A percentile compares a stretch with the other conserved stretches of the same genome.
Conservation (phyloP, 2,888 invertebrate species). For the Cryptophagus acutangulus region DNA sequence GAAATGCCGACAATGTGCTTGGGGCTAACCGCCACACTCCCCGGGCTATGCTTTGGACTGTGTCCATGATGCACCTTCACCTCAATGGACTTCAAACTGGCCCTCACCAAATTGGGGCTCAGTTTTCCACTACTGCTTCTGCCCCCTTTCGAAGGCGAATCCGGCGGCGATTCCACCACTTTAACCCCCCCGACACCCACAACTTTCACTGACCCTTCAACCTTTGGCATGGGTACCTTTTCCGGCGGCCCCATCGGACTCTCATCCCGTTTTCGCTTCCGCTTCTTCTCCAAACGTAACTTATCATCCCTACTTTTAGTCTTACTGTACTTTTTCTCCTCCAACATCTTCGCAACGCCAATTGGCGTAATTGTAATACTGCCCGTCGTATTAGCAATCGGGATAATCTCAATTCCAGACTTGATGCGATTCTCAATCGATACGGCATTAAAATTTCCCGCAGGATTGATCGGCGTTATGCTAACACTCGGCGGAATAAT, state of each 20-base stretch:
- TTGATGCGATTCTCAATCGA: constrained; percentile 50
- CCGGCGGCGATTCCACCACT: constrained; percentile 57
- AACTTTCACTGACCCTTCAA: constrained; percentile 66
- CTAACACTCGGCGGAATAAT: constrained; percentile 58
- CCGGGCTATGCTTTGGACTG: constrained; percentile 72
- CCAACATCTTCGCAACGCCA: constrained; percentile 42
- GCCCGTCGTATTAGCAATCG: constrained; percentile 54
- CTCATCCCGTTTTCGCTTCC: constrained; percentile 72
- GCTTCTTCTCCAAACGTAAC: constrained; percentile 59
- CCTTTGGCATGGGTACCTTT: constrained; percentile 58
- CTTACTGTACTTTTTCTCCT: constrained; percentile 40
- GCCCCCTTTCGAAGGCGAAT: too few relatives aligned
- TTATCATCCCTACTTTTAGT: constrained; percentile 35
- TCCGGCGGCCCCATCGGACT: constrained; percentile 80
- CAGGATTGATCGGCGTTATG: constrained; percentile 53
- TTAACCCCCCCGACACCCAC: constrained; percentile 72
- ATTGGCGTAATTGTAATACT: constrained; percentile 87
- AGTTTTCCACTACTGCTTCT: constrained; percentile 50
- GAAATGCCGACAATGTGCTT: constrained; percentile 63
- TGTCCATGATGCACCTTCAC: too few relatives aligned
- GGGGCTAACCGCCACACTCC: constrained; percentile 67
- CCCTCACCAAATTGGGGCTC: constrained; percentile 52
- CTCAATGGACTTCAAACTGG: constrained; percentile 51
- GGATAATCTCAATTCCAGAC: constrained; percentile 82
- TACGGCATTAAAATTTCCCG: neutral